Evolutionary conservation across 2,888 invertebrate species (phyloP).

Genomic region (Sphecodes monilicornis): DNA sequence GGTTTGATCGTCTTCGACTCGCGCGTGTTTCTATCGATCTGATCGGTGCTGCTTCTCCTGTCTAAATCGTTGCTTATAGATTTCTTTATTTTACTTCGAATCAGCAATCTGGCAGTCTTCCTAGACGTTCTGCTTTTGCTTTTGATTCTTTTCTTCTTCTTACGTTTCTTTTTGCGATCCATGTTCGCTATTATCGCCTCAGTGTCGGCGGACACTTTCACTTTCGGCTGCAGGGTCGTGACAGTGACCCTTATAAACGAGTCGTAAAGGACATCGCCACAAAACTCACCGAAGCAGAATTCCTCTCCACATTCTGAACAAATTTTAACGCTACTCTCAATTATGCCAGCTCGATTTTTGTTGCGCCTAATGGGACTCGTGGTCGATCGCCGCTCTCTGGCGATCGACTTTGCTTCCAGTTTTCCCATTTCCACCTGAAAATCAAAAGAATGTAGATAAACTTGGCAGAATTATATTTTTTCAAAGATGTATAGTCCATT

Average conservation of each 20-base stretch:
- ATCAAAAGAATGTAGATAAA: neutral
- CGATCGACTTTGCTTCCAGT: slow-evolving; percentile 90
- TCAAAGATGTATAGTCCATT: neutral
- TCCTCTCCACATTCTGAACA: slow-evolving; percentile 94
- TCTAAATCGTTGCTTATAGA: slow-evolving; percentile 49
- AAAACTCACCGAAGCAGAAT: slow-evolving; percentile 89
- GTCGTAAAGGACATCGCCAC: slow-evolving; percentile 87
- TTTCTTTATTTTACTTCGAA: slow-evolving; percentile 74
- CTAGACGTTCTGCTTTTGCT: slow-evolving; percentile 83
- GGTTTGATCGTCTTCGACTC: slow-evolving; percentile 79
- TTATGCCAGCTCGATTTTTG: slow-evolving; percentile 93
- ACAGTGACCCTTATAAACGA: slow-evolving; percentile 85
- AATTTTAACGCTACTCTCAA: slow-evolving; percentile 90
- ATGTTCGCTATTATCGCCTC: slow-evolving; percentile 82
- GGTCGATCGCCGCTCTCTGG: slow-evolving; percentile 89
- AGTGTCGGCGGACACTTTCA: slow-evolving; percentile 80
- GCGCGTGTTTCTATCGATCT: slow-evolving; percentile 83
- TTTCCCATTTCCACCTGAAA: slow-evolving; percentile 91
- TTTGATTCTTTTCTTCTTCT: slow-evolving; percentile 77
- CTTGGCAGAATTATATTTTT: neutral
- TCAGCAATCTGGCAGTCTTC: slow-evolving; percentile 79
- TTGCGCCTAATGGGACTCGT: slow-evolving; percentile 90
- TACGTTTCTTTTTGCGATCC: slow-evolving; percentile 75
- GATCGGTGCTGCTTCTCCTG: slow-evolving; percentile 40
- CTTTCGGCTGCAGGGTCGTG: slow-evolving; percentile 75